Base-by-base conservation (phyloP, 2,888 invertebrate species). In the Chesias legatella region DNA sequence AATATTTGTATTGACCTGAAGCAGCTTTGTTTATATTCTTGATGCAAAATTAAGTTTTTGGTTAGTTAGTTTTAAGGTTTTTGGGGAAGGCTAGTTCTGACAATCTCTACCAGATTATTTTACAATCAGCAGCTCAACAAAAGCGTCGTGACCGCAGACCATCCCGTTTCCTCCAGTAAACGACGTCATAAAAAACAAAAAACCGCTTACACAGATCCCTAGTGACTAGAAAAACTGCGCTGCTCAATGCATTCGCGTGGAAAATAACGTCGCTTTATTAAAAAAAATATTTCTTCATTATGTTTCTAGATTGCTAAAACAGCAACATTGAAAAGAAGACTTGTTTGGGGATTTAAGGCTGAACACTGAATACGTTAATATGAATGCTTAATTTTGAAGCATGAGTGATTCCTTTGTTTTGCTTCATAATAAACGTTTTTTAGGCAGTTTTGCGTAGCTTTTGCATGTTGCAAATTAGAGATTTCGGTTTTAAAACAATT, bases 131-230 rank as follows among this genome's bases (percentile, higher is more conserved):
- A 71, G 69, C 73, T 79, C 69, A 63, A 73, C n/a, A 78, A 39
- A 40, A 36, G 72, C 67, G 22, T 56, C 51, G 39, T 57, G 61
- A 83, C 82, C 82, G 73, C 84, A 82, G 71, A 69, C 71, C 70
- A 67, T 73, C 69, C 60, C 58, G 65, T 75, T 82, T 85, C 84
- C 84, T 82, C 61, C 48, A 72, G 69, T 77, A 85, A 84, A 84
- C 83, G 80, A 83, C 69, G 73, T 79, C 82, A 77, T 79, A 79
- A 82, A 84, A 22, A 50, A 47, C n/a, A 43, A 38, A 33, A 32
- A 82, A 80, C 68, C 67, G 62, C 62, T 62, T 69, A 68, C 60
- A 67, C 63, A 75, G 64, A 66, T 61, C 70, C 67, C 65, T 61
- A 8, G 20, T 58, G 60, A 56, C 63, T 65, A 69, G 69, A 76